Evolutionary conservation across 2,888 invertebrate species (phyloP), one percentile per base, ranked within the genome.

Genomic region (Drosophila sordidapex): DNA sequence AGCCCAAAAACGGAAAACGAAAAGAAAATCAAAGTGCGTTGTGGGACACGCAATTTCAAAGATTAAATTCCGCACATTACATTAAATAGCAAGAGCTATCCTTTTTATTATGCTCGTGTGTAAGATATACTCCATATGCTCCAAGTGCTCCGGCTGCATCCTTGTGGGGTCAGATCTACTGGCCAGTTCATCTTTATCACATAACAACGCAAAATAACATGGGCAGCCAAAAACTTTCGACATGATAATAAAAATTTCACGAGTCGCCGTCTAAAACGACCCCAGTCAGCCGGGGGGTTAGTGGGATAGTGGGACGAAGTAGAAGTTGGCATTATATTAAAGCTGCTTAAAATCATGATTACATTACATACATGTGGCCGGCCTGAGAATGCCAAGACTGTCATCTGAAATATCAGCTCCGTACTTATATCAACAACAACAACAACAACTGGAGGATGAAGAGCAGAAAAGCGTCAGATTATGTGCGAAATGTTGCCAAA

Each of bases 201-300:
- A 79, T 81, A 75, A 60, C 65, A 75, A 60, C 64, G 69, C 40
- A 62, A 53, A 78, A 76, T 67, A 82, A 81, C 74, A 84, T 63
- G 61, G 29, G 18, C 49, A 71, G 57, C 53, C 65, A 58, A 70
- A 82, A 85, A 85, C 79, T 81, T 84, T 76, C 76, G 66, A 82
- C 76, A 87, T 82, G 76, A 87, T 82, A 84, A 85, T 84, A 86
- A 83, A 87, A 83, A 83, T 82, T 72, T 83, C 80, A 83, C 51
- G 18, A 48, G 54, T 63, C 56, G 61, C 56, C 52, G 29, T 40
- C 27, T 40, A 38, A 38, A 71, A 36, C 27, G 54, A 62, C 18
- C 52, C 49, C 57, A 57, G 71, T 46, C 71, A 56, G 53, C 69
- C 43, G 56, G 46, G 66, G 46, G n/a, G 21, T 8, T 31, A 31